Evolutionary conservation across 1,140 invertebrate genomes (phyloP), one percentile per base, ranked within the genome.

Genomic region (Lanistes nyassanus): DNA sequence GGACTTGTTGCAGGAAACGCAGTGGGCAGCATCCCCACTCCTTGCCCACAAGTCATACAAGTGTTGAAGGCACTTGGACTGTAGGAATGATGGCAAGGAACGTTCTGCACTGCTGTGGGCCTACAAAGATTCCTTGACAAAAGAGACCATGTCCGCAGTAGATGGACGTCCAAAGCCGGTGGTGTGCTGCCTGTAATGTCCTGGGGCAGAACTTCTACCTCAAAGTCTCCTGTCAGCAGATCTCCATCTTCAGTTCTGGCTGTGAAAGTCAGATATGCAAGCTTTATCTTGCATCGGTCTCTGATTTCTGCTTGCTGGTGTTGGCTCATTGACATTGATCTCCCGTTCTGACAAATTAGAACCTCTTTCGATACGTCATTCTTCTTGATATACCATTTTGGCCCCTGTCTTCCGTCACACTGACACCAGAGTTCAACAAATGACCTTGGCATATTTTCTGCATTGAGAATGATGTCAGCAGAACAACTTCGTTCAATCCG

Each of bases 391-490:
- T 26, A 60, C 56, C 56, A 60, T 0, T 60, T 9, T 60, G 56
- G 56, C 23, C 56, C 23, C 7, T 23, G 9, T 31, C 7, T 9
- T 31, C 29, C 23, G 13, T 60, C 56, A 0, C 7, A 26, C 56
- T 60, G n/a, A 60, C 56, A 60, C 56, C 56, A 60, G n/a, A 60
- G 56, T 23, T 60, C 56, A 11, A 60, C 29, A 31, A 60, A 60
- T 0, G 56, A 26, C 23, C 56, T 60, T n/a, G 56, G 56, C 56
- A 60, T 60, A 23, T 60, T 9, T 31, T 3, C 56, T 26, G 23
- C 56, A 60, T 60, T 60, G 13, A 60, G 56, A n/a, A 60, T 11
- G 23, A 60, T 60, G 56, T 60, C 56, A n/a, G 29, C n/a, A n/a
- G 23, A n/a, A n/a, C 23, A 9, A 31, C 56, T 60, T n/a, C 56